These are phyloP conservation scores for Oncorhynchus gorbuscha DNA, from an alignment of 2,113 vertebrate species.

Conservation along the genomic window DNA sequence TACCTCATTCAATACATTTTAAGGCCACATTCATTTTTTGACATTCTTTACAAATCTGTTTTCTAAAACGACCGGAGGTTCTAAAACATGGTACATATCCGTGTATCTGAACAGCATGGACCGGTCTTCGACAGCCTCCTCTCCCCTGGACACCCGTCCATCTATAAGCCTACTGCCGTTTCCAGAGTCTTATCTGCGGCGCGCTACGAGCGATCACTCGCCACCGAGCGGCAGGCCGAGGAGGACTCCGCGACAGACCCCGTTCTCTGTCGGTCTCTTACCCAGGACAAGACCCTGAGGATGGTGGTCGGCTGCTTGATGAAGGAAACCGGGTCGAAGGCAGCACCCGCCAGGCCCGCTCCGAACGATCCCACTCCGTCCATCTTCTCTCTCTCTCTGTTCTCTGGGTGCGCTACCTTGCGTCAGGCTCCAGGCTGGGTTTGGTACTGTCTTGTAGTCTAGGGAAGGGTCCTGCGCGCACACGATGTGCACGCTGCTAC, in stretches of 20 bases:
- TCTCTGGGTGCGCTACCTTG: slow-evolving; percentile 42
- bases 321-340: slow-evolving; percentile 85
- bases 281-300: slow-evolving; percentile 85
- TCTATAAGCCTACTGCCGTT: slow-evolving; percentile 25
- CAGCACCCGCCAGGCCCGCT: slow-evolving; percentile 85
- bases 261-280: slow-evolving; percentile 66
- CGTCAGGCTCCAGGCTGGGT: slow-evolving; percentile 56
- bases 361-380: slow-evolving; percentile 92
- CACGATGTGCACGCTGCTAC: slow-evolving; percentile 12
- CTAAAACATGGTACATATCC: neutral
- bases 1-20: neutral
- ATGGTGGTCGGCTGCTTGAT: slow-evolving; percentile 89
- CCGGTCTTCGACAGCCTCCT: neutral
- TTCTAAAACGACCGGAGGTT: neutral
- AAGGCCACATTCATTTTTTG: neutral
- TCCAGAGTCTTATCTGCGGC: slow-evolving; percentile 31
- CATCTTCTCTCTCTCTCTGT: slow-evolving; percentile 72
- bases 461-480: slow-evolving; percentile 55
- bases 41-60: neutral
- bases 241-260: slow-evolving; percentile 10
- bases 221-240: slow-evolving; percentile 20
- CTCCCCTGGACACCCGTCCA: neutral
- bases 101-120: neutral
- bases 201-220: slow-evolving; percentile 42
- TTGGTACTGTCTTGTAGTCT: slow-evolving; percentile 39